Base-by-base conservation (phyloP, 2,888 invertebrate species). In the Silvanus unidentatus region DNA sequence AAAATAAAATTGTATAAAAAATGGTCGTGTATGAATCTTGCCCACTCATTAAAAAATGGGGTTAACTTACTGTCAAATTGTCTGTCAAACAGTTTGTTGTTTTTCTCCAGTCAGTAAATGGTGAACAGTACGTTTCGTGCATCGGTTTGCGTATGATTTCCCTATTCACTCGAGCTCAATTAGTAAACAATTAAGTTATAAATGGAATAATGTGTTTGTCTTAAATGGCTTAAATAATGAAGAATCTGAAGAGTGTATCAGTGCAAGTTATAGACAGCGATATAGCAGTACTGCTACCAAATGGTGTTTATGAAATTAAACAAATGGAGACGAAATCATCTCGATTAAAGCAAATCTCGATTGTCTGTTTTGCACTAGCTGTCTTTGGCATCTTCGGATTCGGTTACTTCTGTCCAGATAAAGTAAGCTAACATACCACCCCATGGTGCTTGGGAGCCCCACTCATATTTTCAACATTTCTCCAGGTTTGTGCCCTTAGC, bases 381-480 rank as follows among this genome's bases (percentile, higher is more conserved):
- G 78, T 91, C 54, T 86, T 87, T 69, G 89, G 91, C 57, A 89
- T 91, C 72, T 81, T 92, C 59, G 91, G 88, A 63, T 86, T 91
- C 70, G 90, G 91, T 64, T 91, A 90, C 72, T 90, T 90, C 68
- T 91, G 90, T 69, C 88, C 89, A 54, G 90, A 91, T 71, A 87
- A 88, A 77, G 85, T 86, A 65, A n/a, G n/a, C n/a, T n/a, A n/a
- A n/a, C n/a, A n/a, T 77, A 79, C 39, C 6, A 10, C 28, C 16
- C 12, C 28, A 28, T 28, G 28, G 28, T 6, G 28, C 10, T 28
- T 28, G 6, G 28, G 6, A 14, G 37, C 39, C 34, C 15, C 39
- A 30, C n/a, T n/a, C n/a, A n/a, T n/a, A n/a, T n/a, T n/a, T n/a
- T n/a, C n/a, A n/a, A n/a, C n/a, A 32, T 16, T 32, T 22, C 57